Evolutionary conservation across 1,140 invertebrate genomes (phyloP), one percentile per base, ranked within the genome.

Genomic region (Babylonia areolata): DNA sequence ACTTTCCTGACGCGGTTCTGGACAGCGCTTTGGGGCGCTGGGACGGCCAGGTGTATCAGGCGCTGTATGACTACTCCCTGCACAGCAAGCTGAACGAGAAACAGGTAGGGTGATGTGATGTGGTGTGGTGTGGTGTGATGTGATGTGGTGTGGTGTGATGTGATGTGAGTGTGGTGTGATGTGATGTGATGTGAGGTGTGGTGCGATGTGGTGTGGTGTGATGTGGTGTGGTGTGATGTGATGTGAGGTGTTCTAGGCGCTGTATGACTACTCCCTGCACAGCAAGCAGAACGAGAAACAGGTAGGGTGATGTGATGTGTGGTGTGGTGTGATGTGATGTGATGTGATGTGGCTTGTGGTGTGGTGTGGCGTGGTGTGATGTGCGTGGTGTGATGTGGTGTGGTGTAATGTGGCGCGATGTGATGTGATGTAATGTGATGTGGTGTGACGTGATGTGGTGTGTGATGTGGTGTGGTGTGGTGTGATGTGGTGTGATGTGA

Each of bases 31-130:
- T 99, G 2, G 98, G 98, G 1, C 95, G 97, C 15, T 98, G 97
- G 91, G 98, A 99, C 94, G 98, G 98, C 3, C 96, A 97, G 87
- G 98, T 98, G 2, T 99, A 99, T 93, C 96, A 98, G 91, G 96
- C 97, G 85, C 95, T 99, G 12, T 97, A 97, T 91, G 96, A 97
- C 78, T 97, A 97, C 91, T 97, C 98, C 0, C 95, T 96, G 91
- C 97, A 97, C 91, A 97, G 97, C 92, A 97, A 98, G 0, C 94
- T 99, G 1, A 99, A 99, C 94, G 95, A 96, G 81, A 96, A 97
- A 35, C 90, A 95, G 82, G 95, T 95, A n/a, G 85, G 85, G 90
- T 87, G 51, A n/a, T 0, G 6, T 3, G 31, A 28, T 69, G 64
- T 69, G 1, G 46, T 51, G 46, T 17, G 46, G 17, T 51, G 46